Conservation (phyloP, 2,113 vertebrate species). For the Leptocoma aspasia region DNA sequence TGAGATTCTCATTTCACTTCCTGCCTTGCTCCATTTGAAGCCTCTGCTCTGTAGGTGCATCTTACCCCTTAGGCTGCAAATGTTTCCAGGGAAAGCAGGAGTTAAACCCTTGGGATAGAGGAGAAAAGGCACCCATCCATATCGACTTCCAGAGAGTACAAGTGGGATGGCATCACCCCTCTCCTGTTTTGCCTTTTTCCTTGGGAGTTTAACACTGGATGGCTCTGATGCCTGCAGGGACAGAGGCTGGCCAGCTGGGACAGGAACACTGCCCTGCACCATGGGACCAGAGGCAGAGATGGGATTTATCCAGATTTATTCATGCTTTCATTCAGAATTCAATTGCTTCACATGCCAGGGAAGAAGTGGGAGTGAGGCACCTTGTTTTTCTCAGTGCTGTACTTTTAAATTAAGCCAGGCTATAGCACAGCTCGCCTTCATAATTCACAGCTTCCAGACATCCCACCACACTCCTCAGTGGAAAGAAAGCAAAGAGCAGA, state of each 20-base stretch:
- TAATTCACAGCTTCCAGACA: background rate
- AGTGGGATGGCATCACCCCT: background rate
- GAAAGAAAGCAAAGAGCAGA: background rate
- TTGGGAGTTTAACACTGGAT: background rate
- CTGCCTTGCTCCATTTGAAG: background rate
- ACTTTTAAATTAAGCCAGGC: background rate
- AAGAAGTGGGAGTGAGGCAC: background rate
- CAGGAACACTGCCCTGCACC: background rate
- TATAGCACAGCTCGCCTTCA: background rate
- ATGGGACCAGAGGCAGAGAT: background rate
- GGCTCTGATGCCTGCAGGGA: background rate
- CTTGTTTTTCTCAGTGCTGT: background rate
- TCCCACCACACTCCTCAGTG: background rate
- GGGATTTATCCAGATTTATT: background rate
- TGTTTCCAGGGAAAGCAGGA: background rate
- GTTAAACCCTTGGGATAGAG: background rate
- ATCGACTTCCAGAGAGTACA: background rate
- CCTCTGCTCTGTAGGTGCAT: background rate
- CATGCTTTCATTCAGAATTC: background rate
- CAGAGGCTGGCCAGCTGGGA: background rate
- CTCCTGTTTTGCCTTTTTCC: background rate
- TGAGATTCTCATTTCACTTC: background rate
- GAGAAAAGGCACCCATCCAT: background rate
- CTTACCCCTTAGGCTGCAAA: background rate
- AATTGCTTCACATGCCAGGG: background rate